Percentiles rank a stretch among this genome's conserved stretches.
These are phyloP conservation scores for Artibeus lituratus DNA, from an alignment of 2,797 vertebrate genomes.

Conservation along the genomic window DNA sequence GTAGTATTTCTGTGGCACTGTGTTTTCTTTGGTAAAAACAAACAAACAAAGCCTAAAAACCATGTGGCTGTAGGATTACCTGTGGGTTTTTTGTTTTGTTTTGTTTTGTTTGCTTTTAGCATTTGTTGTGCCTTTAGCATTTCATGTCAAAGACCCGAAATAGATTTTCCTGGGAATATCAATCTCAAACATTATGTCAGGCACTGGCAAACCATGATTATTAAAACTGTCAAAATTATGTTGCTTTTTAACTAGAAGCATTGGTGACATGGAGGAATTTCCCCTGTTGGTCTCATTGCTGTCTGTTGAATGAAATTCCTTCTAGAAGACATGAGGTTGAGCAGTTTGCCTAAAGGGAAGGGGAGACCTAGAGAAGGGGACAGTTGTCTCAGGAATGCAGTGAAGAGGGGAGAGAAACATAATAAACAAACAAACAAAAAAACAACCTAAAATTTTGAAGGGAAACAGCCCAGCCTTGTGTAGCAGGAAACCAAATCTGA, in stretches of 20 bases:
- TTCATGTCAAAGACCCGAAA: background rate
- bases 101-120: too few relatives aligned
- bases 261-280: background rate
- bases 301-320: conserved; percentile 21
- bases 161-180: background rate
- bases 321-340: background rate
- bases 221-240: background rate
- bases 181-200: background rate
- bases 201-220: background rate
- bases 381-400: background rate
- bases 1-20: background rate
- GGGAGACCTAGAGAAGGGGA: background rate
- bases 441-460: background rate
- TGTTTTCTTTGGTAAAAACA: background rate
- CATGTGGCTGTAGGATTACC: background rate
- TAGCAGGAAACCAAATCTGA: conserved; percentile 4
- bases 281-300: background rate
- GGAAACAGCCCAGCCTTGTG: background rate
- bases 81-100: background rate
- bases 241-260: background rate
- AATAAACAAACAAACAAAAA: background rate
- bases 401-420: background rate
- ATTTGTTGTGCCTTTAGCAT: background rate
- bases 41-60: background rate
- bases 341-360: background rate